Evolutionary conservation across 2,797 vertebrate genomes (phyloP).

Genomic region (Halcyon badia): DNA sequence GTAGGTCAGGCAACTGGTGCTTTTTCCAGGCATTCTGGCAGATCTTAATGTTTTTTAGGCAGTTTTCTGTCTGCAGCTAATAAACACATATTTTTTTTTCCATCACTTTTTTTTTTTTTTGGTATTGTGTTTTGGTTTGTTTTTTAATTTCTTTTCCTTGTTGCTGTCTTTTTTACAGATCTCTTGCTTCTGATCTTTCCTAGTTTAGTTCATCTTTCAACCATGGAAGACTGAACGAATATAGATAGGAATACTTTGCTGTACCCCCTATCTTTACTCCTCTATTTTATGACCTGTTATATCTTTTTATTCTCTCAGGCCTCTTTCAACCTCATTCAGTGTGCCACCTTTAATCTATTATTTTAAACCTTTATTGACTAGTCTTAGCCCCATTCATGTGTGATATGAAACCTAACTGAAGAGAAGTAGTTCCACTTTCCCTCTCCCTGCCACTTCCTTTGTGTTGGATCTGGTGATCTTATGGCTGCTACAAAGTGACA

Average conservation of each 20-base stretch:
- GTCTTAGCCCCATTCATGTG: not conserved
- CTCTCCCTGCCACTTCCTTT: not conserved
- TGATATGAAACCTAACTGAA: not conserved
- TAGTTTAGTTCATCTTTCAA: not conserved
- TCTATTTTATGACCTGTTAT: not conserved
- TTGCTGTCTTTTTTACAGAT: not conserved
- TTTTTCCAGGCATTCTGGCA: conserved; percentile 1
- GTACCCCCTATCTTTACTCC: not conserved
- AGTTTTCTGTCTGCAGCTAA: not conserved
- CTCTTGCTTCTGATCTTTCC: not conserved
- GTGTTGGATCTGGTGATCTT: not conserved
- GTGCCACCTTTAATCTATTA: not conserved
- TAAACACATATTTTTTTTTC: not conserved
- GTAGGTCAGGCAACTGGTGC: not conserved
- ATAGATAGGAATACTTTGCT: not conserved
- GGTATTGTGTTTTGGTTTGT: not conserved
- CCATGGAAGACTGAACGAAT: not conserved
- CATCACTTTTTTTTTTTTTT: not conserved
- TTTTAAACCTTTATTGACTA: not conserved
- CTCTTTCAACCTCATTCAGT: not conserved
- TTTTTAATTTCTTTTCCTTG: not conserved
- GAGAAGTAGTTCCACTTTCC: not conserved
- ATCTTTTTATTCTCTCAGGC: not conserved
- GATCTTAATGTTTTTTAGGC: conserved; percentile 8
- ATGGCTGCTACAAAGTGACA: not conserved